Base-by-base conservation (phyloP, 53 echinoderm and acorn worm species). In the Echinarachnius parma region DNA sequence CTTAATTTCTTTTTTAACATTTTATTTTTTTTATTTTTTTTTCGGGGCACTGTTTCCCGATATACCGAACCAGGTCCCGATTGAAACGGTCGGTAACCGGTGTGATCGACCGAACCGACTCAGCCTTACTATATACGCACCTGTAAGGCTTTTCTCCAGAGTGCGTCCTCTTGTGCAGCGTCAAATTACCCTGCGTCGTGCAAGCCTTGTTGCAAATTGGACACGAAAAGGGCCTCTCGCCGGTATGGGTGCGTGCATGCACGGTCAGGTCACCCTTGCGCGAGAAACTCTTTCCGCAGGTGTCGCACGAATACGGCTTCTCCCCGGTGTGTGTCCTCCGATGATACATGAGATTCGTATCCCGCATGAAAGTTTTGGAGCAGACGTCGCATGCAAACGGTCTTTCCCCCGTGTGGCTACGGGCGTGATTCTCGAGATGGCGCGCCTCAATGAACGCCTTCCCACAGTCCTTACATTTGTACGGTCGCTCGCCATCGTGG, bases 391-490 rank as follows among this genome's bases (percentile, higher is more conserved):
- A 62, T 11, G 35, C 2, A 4, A 35, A 62, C 2, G 62, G 62
- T 9, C 39, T 62, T 31, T 62, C 62, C 13, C 62, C 62, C 3
- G 62, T 62, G 13, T 62, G 62, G 37, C 21, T 37, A 4, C 62
- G 34, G 22, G 25, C 15, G 62, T 62, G 62, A 16, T 36, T 36
- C 13, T 37, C 62, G 14, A 62, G 36, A 9, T 62, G 62, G 22
- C 36, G 62, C 4, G 10, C 39, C 18, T 35, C 36, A 3, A 62
- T 62, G 9, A 23, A 62, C 14, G 21, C 62, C 35, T 62, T 62
- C 23, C 20, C 23, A 26, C 62, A 62, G 22, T 37, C 23, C 13
- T 24, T 35, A 25, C 62, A 62, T 36, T 35, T 62, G 23, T 37
- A 62, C 1, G 62, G 62, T 7, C 62, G 34, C 37, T 62, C 62